A percentile compares a stretch with the other conserved stretches of the same genome.
phyloP scores from a whole-genome alignment of 2,888 invertebrate species.

The Nephrotoma appendiculata region DNA sequence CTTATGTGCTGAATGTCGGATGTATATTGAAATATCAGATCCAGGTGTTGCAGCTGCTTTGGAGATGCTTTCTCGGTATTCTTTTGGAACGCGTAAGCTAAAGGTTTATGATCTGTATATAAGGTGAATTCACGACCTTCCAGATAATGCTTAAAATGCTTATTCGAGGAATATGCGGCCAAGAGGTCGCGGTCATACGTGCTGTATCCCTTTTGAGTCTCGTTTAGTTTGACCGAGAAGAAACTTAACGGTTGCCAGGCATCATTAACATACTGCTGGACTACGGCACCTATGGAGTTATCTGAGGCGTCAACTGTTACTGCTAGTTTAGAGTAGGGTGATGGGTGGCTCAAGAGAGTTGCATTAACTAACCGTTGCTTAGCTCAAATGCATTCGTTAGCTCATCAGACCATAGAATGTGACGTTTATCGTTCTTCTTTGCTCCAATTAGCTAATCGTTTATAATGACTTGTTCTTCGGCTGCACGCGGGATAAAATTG shows the following conservation, averaged over 20 bases:
- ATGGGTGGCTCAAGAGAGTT: not conserved
- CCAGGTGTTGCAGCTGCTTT: slow-evolving; percentile 21
- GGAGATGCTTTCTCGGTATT: slow-evolving; percentile 19
- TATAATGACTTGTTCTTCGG: no score
- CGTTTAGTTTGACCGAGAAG: slow-evolving; percentile 21
- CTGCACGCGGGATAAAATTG: no score
- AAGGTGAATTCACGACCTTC: slow-evolving; percentile 13
- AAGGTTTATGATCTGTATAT: no score
- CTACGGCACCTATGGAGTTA: slow-evolving; percentile 22
- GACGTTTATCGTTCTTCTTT: not conserved
- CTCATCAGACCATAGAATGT: not conserved
- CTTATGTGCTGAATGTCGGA: slow-evolving; percentile 5
- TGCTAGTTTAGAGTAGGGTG: not conserved
- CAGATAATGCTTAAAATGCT: slow-evolving; percentile 23
- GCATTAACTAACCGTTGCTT: not conserved
- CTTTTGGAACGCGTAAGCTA: no score
- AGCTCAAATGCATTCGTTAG: not conserved
- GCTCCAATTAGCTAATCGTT: no score
- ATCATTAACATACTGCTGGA: slow-evolving; percentile 19
- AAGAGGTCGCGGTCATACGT: slow-evolving; percentile 26
- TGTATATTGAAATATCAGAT: slow-evolving; percentile 13
- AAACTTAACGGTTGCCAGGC: slow-evolving; percentile 24
- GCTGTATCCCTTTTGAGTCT: slow-evolving; percentile 20
- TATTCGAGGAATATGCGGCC: slow-evolving; percentile 23
- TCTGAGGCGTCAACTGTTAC: slow-evolving; percentile 19